phyloP scores from a whole-genome alignment of 2,888 invertebrate species.

The Drosophila testacea region DNA sequence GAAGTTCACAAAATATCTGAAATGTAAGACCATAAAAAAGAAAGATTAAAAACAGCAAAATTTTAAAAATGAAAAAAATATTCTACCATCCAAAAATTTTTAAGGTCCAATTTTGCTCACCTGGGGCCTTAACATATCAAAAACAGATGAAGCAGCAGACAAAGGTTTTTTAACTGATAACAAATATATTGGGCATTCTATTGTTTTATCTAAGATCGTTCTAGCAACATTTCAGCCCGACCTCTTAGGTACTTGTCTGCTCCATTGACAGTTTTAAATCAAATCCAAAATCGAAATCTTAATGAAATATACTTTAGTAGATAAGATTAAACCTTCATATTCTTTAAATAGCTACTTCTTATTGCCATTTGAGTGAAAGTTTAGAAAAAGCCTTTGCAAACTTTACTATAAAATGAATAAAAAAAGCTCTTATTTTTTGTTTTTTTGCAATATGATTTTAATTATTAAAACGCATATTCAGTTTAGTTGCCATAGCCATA shows the following conservation, averaged over 20 bases:
- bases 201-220: background rate
- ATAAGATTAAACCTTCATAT: slow-evolving; percentile 32
- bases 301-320: background rate
- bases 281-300: slow-evolving; percentile 14
- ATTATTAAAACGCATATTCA: slow-evolving; percentile 16
- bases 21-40: too few relatives aligned
- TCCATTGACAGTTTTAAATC: slow-evolving; percentile 6
- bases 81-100: too few relatives aligned
- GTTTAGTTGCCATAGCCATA: slow-evolving; percentile 69
- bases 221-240: background rate
- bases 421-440: background rate
- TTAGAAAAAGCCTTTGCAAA: slow-evolving; percentile 1
- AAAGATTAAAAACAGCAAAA: too few relatives aligned
- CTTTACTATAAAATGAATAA: background rate
- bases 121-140: too few relatives aligned
- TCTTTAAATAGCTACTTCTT: background rate
- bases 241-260: background rate
- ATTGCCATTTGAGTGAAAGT: slow-evolving; percentile 28
- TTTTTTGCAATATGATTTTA: slow-evolving; percentile 24
- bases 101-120: too few relatives aligned
- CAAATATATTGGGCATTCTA: too few relatives aligned
- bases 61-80: too few relatives aligned
- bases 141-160: too few relatives aligned
- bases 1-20: too few relatives aligned
- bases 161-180: too few relatives aligned